Evolutionary conservation across 2,113 vertebrate genomes (phyloP), one percentile per base, ranked within the genome.

Genomic region (Nothobranchius kuhntae): DNA sequence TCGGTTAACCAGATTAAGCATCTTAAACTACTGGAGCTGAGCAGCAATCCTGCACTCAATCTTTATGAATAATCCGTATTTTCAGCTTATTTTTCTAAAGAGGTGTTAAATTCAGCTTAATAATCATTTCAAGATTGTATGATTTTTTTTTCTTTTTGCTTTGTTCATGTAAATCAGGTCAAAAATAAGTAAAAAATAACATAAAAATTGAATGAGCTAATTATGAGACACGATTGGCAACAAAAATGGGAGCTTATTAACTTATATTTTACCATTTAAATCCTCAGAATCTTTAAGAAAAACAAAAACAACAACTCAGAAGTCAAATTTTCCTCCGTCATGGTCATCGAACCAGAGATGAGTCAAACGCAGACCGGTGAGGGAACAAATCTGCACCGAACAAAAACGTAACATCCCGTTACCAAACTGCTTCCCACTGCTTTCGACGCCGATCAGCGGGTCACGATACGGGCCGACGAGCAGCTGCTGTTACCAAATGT

Each of bases 401-500:
- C 50, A 8, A 50, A 85, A 80, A 71, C 62, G 71, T 75, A 36
- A 81, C 73, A 80, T 76, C 83, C 77, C 72, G 69, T 86, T 76
- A 80, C 61, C 84, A 24, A 84, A 82, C 77, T 63, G 86, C 65
- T 79, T 87, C 79, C 74, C 70, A 79, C 77, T 62, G 86, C 73
- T 68, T 75, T 86, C 17, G 77, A 87, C 77, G 76, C 67, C 50
- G 71, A 71, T 65, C 75, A 86, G 87, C 80, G 75, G 87, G 75
- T 84, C 83, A 88, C 73, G 50, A 85, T 40, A 88, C 80, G 71
- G 67, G 62, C 70, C 12, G 40, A 82, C 75, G 78, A 83, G 83
- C 77, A 87, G 87, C 58, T 24, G 85, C 82, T 67, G 75, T 86
- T 68, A 81, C 75, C 61, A 81, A 75, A 85, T 81, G 87, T 89